A percentile compares a stretch with the other conserved stretches of the same genome.
Conservation (phyloP, 2,113 vertebrate species). For the Elephas maximus region DNA sequence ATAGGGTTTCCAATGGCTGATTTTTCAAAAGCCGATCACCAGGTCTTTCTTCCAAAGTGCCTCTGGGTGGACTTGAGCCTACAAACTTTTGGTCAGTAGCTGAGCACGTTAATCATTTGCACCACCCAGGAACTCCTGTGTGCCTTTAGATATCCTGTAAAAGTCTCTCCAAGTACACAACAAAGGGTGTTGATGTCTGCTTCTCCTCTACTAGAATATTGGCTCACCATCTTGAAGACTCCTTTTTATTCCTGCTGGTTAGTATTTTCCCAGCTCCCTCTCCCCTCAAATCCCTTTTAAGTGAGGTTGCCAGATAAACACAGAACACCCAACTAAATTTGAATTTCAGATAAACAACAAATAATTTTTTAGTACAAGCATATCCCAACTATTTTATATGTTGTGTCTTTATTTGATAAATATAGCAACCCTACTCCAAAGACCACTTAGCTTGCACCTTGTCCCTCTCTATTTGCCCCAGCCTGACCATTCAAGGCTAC, state of each 20-base stretch:
- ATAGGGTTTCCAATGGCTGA: not conserved
- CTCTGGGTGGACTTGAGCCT: not conserved
- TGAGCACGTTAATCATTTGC: not conserved
- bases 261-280: not conserved
- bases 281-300: not conserved
- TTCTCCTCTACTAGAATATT: not conserved
- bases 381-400: not conserved
- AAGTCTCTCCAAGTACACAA: not conserved
- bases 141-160: not conserved
- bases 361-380: not conserved
- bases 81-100: not conserved
- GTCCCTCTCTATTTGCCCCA: accelerated
- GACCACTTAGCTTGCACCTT: not conserved
- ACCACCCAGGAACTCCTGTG: not conserved
- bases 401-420: not conserved
- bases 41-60: not conserved
- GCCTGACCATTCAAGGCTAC: not conserved
- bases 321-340: not conserved
- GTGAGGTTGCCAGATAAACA: not conserved
- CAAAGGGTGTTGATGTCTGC: not conserved
- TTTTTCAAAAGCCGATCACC: not conserved
- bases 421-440: not conserved
- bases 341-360: not conserved
- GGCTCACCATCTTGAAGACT: not conserved
- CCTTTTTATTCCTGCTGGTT: not conserved